Evolutionary conservation across 2,888 invertebrate genomes (phyloP).

Genomic region (Leucoma salicis): DNA sequence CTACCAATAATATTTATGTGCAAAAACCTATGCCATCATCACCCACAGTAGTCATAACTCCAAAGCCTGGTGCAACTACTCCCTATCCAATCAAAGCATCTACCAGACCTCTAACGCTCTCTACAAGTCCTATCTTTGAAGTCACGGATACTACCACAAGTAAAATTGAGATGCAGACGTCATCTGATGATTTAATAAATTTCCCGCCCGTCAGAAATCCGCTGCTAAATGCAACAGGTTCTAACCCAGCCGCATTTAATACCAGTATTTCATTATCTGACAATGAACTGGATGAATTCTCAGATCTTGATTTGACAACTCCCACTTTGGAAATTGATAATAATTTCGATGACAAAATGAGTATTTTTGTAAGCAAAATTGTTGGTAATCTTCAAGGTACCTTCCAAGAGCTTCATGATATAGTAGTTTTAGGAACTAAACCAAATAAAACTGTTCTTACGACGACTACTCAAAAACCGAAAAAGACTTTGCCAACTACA

Average conservation of each 20-base stretch:
- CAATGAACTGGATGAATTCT: slow-evolving; percentile 71
- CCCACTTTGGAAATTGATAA: slow-evolving; percentile 90
- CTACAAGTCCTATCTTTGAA: slow-evolving; percentile 47
- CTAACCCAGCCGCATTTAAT: slow-evolving; percentile 72
- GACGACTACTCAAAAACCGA: slow-evolving; percentile 67
- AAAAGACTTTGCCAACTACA: slow-evolving; percentile 63
- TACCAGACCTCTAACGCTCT: slow-evolving; percentile 42
- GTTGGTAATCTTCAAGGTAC: slow-evolving; percentile 92
- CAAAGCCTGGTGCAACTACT: slow-evolving; percentile 82
- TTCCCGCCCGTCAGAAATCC: slow-evolving; percentile 94
- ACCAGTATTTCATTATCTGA: slow-evolving; percentile 78
- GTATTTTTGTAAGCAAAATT: slow-evolving; percentile 91
- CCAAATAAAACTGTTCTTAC: slow-evolving; percentile 58
- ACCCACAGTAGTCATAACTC: slow-evolving; percentile 86
- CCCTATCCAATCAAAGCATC: slow-evolving; percentile 57
- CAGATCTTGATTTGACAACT: slow-evolving; percentile 86
- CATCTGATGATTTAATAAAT: slow-evolving; percentile 87
- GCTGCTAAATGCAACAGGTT: slow-evolving; percentile 87
- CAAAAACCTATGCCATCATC: slow-evolving; percentile 78
- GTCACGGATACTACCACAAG: slow-evolving; percentile 62
- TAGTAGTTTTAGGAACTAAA: slow-evolving; percentile 82
- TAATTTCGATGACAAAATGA: slow-evolving; percentile 89
- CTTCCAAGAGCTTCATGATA: slow-evolving; percentile 90
- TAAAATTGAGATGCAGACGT: slow-evolving; percentile 83
- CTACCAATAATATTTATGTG: slow-evolving; percentile 78